These are phyloP conservation scores for Varanus komodoensis DNA, from an alignment of 2,113 vertebrate species.

Conservation along the genomic window DNA sequence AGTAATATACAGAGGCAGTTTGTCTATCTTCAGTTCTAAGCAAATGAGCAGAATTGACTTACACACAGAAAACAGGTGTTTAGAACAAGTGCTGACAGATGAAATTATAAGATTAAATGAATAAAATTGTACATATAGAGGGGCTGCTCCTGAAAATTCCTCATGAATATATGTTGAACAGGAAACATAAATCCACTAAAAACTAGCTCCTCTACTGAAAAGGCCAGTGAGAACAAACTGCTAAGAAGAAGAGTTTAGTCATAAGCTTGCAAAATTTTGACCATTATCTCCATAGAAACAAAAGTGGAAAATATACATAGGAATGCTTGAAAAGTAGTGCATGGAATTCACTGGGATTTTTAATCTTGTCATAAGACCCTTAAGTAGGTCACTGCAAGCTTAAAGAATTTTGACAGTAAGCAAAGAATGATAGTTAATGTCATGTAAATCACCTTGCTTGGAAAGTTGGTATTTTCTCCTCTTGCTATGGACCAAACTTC, in stretches of 20 bases:
- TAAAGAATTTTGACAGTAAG: slow-evolving; percentile 68
- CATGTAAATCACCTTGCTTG: slow-evolving; percentile 60
- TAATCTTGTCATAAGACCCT: slow-evolving; percentile 66
- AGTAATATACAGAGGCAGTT: background rate
- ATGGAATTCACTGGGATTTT: slow-evolving; percentile 57
- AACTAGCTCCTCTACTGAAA: slow-evolving; percentile 7
- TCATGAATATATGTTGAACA: slow-evolving; percentile 26
- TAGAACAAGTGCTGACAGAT: slow-evolving; percentile 26
- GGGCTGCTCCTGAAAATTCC: slow-evolving; percentile 27
- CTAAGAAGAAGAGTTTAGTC: slow-evolving; percentile 35
- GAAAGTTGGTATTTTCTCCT: slow-evolving; percentile 48
- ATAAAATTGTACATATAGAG: background rate
- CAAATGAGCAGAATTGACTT: slow-evolving; percentile 17
- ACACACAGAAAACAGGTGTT: slow-evolving; percentile 34
- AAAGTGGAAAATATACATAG: slow-evolving; percentile 42
- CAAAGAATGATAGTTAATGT: slow-evolving; percentile 62
- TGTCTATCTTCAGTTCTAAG: slow-evolving; percentile 14
- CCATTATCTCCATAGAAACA: slow-evolving; percentile 61
- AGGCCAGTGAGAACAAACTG: background rate
- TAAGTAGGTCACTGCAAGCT: slow-evolving; percentile 79
- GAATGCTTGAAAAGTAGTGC: slow-evolving; percentile 44
- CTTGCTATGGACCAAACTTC: slow-evolving; percentile 50
- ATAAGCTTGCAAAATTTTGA: slow-evolving; percentile 37
- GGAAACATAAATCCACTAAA: background rate
- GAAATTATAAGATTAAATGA: background rate